These are phyloP conservation scores for Rhaphigaster nebulosa DNA, from an alignment of 2,888 invertebrate species.

Conservation along the genomic window DNA sequence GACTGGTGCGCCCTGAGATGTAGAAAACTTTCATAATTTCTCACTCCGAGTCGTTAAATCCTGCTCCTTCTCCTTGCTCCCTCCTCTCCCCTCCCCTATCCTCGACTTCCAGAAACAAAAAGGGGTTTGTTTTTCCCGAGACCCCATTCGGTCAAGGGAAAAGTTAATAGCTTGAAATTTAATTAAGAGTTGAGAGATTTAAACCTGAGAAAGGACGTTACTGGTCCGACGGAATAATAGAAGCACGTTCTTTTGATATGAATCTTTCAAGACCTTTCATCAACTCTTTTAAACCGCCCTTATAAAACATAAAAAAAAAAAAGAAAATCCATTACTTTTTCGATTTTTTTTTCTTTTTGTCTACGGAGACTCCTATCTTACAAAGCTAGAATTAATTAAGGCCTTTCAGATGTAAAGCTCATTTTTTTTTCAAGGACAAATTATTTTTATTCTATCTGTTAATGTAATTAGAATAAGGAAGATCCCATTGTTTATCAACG, in stretches of 20 bases:
- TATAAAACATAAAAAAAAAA: not conserved
- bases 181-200: constrained; percentile 48
- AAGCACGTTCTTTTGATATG: constrained; percentile 12
- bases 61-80: not conserved
- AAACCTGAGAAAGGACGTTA: constrained; percentile 36
- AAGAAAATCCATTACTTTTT: constrained; percentile 37
- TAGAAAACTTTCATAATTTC: constrained; percentile 42
- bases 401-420: not conserved
- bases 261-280: constrained; percentile 38
- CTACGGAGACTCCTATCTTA: not conserved
- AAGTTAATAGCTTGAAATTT: constrained; percentile 48
- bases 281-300: not conserved
- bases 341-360: constrained; percentile 11
- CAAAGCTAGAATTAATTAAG: constrained; percentile 25
- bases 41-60: not conserved
- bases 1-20: not conserved
- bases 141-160: constrained; percentile 44
- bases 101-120: no score
- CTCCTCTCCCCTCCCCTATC: not conserved
- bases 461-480: not conserved
- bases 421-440: not conserved
- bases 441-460: not conserved
- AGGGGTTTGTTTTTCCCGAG: not conserved
- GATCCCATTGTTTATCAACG: not conserved
- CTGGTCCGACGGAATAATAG: constrained; percentile 9